Evolutionary conservation across 2,888 invertebrate species (phyloP), one percentile per base, ranked within the genome.

Genomic region (Caenorhabditis auriculariae): DNA sequence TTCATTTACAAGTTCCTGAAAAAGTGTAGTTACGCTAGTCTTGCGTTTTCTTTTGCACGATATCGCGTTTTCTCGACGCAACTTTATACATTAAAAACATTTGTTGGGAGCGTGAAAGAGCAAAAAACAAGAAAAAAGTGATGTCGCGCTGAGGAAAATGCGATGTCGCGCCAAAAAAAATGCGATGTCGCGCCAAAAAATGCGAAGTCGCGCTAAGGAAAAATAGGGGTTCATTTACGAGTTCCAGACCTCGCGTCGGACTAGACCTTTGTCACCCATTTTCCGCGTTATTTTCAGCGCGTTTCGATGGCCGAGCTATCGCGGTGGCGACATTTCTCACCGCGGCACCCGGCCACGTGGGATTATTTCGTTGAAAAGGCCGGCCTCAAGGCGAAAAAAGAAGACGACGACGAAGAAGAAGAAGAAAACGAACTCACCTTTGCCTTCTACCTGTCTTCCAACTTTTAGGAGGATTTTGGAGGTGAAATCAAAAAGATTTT

Each of bases 241-340:
- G n/a, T n/a, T n/a, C n/a, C n/a, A n/a, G n/a, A n/a, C n/a, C n/a
- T n/a, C n/a, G n/a, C n/a, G n/a, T n/a, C n/a, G n/a, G n/a, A n/a
- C 35, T n/a, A 9, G n/a, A 35, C 15, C 24, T 32, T 0, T 37
- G 43, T n/a, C n/a, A 24, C 19, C 39, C n/a, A 21, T 15, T 29
- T 19, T 35, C n/a, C 37, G 21, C n/a, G 19, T 47, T 24, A 26
- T 27, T 52, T 66, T 19, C 54, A 69, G 69, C 39, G 50, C 2
- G 70, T 64, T 4, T 69, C 74, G 7, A 60, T 74, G 51, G 68
- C 69, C 7, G 69, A 69, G 39, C 57, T 74, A 7, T 69, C 59
- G 51, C 54, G 68, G 15, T 74, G 74, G 74, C 58, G 70, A 15
- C 74, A 74, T 48, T 74, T 64, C 46, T 67, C 66, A 0, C 67